Conservation (phyloP, 2,888 invertebrate genomes). For the Alcis repandata region DNA sequence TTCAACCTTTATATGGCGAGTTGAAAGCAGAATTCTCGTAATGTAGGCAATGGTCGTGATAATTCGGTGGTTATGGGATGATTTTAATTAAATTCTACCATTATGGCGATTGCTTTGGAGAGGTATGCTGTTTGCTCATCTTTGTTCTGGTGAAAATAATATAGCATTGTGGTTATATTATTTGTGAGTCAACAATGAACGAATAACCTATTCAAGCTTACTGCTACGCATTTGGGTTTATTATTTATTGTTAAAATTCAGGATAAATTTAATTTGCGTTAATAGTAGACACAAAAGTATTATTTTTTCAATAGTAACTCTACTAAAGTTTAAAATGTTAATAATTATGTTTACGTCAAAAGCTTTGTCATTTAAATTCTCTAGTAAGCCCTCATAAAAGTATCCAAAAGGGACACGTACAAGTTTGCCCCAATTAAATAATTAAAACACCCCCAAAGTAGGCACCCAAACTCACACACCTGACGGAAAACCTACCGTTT, state of each 20-base stretch:
- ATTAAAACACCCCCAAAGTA: slow-evolving; percentile 38
- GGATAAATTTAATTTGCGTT: no score
- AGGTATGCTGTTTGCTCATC: background rate
- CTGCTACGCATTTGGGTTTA: no score
- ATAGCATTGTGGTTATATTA: no score
- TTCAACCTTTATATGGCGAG: slow-evolving; percentile 26
- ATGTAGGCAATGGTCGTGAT: slow-evolving; percentile 4
- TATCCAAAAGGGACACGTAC: slow-evolving; percentile 7
- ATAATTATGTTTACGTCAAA: background rate
- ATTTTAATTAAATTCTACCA: slow-evolving; percentile 7
- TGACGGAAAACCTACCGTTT: slow-evolving; percentile 50
- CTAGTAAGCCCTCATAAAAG: slow-evolving; percentile 25
- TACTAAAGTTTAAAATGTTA: background rate
- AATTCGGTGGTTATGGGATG: slow-evolving; percentile 6
- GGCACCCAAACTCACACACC: slow-evolving; percentile 33
- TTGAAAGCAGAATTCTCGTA: slow-evolving; percentile 20
- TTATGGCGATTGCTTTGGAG: background rate
- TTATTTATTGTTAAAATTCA: no score
- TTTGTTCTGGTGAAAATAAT: background rate
- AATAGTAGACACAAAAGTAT: no score
- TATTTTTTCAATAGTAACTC: no score
- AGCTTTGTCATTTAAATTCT: background rate
- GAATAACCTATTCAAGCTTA: no score
- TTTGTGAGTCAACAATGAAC: no score
- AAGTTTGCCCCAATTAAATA: slow-evolving; percentile 38